Evolutionary conservation across 2,113 vertebrate species (phyloP).

Genomic region (Geococcyx californianus): DNA sequence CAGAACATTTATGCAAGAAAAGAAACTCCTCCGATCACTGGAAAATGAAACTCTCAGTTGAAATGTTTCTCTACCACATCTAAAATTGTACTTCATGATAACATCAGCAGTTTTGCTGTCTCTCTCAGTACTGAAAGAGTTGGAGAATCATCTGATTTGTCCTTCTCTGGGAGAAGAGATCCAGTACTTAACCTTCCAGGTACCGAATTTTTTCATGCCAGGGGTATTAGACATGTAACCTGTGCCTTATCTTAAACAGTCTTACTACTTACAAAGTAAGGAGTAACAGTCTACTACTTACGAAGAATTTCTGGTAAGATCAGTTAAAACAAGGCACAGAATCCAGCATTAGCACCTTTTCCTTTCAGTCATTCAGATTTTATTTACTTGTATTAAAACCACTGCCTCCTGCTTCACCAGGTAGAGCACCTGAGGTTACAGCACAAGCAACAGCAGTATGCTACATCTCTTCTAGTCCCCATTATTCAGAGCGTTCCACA

Average conservation of each 20-base stretch:
- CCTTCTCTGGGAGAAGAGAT: background rate
- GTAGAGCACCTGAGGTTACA: background rate
- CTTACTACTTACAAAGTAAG: background rate
- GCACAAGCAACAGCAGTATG: background rate
- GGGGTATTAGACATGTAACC: background rate
- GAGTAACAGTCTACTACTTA: too few species aligned
- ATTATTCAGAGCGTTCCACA: background rate
- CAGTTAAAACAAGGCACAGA: background rate
- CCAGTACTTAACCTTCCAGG: background rate
- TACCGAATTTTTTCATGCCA: background rate
- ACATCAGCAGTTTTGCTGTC: background rate
- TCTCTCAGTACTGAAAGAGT: background rate
- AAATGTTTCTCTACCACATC: background rate
- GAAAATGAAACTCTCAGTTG: background rate
- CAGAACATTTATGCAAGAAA: background rate
- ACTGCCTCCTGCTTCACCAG: background rate
- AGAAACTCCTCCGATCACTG: background rate
- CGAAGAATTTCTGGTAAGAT: background rate
- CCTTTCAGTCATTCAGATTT: background rate
- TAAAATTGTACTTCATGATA: background rate
- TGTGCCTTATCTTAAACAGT: background rate
- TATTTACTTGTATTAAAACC: background rate
- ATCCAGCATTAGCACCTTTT: background rate
- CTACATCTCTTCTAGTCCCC: background rate
- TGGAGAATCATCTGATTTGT: background rate